A percentile compares a stretch with the other conserved stretches of the same genome.
phyloP scores from a whole-genome alignment of 2,797 vertebrate genomes.

The Gymnothorax javanicus region DNA sequence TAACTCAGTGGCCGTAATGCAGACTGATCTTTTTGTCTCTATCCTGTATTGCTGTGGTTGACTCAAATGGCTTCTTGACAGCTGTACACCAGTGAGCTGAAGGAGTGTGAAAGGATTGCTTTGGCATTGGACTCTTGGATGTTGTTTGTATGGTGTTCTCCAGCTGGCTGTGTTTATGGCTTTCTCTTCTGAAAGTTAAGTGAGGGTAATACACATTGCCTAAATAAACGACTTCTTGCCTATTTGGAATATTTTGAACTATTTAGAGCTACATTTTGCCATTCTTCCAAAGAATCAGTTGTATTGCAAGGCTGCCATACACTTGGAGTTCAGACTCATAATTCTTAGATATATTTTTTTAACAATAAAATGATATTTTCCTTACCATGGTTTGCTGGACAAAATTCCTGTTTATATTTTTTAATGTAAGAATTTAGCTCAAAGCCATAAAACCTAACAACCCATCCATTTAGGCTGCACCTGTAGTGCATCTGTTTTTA shows the following conservation, averaged over 20 bases:
- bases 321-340: not conserved
- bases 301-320: not conserved
- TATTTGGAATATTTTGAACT: not conserved
- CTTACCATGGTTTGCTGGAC: not conserved
- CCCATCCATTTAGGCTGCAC: not conserved
- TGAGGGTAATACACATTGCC: not conserved
- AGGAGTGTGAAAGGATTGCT: conserved; percentile 1
- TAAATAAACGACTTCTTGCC: not conserved
- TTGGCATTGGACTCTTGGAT: conserved; percentile 11
- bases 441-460: not conserved
- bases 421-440: not conserved
- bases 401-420: not conserved
- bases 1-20: not conserved
- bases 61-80: conserved; percentile 36
- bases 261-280: not conserved
- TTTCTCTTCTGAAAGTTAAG: conserved; percentile 3
- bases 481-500: not conserved
- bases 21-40: conserved; percentile 29
- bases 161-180: conserved; percentile 11
- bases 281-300: not conserved
- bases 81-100: not conserved
- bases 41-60: conserved; percentile 46
- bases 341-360: not conserved
- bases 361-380: not conserved
- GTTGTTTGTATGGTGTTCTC: not conserved